Evolutionary conservation across 2,113 vertebrate species (phyloP), one percentile per base, ranked within the genome.

Genomic region (Neotragus moschatus): DNA sequence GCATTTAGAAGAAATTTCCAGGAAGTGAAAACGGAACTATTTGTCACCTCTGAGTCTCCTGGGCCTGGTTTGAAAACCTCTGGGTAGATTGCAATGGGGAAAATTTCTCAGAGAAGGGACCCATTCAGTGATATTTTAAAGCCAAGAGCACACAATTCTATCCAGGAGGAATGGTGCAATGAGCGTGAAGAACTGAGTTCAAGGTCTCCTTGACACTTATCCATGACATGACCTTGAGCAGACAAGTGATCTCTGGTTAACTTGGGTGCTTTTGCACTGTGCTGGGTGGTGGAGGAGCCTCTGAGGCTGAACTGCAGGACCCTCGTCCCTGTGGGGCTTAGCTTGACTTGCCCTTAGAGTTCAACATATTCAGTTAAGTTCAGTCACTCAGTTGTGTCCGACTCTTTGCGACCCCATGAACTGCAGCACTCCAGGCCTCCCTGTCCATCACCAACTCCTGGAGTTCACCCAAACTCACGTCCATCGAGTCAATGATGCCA

Each of bases 31-130:
- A 88, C 13, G 1, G 96, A 94, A 94, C 93, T 87, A 49, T 92
- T 97, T 95, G 88, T 95, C 94, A 97, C 96, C 85, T 95, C 53
- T 95, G 66, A 51, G 86, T 92, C 91, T 88, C 91, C 66, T 77
- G 85, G 60, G 90, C 25, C 92, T 97, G 84, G 84, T 92, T 89
- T 3, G 1, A 33, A 88, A 95, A 91, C 33, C 88, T 90, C 92
- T 90, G 53, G 51, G 30, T 86, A n/a, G 43, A 90, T 36, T 73
- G 87, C 28, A 89, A 15, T 12, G 49, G 17, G 36, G 66, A 53
- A 81, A 26, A 75, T 84, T 80, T 90, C 12, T 51, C 33, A 47
- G 56, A 61, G 60, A 51, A 92, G 26, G 47, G 60, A 66, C 3
- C 4, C 21, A 1, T 16, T 17, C 36, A 53, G 73, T 39, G 56